Percentiles rank a stretch among this genome's conserved stretches.
These are phyloP conservation scores for Kuschelorhynchus macadamiae DNA, from an alignment of 2,888 invertebrate species.

Conservation along the genomic window DNA sequence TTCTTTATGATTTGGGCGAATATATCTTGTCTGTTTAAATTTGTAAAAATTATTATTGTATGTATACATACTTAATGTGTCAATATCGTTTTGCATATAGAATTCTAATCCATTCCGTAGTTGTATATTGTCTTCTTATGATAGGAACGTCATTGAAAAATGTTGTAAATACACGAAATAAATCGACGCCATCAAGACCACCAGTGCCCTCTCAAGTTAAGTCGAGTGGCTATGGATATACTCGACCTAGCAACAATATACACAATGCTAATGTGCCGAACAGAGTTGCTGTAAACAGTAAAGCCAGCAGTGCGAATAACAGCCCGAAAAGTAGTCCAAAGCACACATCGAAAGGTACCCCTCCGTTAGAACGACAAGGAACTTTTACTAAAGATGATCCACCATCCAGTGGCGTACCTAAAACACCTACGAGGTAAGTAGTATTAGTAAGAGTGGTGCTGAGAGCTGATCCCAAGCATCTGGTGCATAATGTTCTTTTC, in stretches of 20 bases:
- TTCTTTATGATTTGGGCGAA: no score
- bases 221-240: slow-evolving; percentile 57
- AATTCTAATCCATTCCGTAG: no score
- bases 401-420: slow-evolving; percentile 34
- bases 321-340: slow-evolving; percentile 54
- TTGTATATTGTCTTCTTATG: no score
- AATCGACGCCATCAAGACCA: slow-evolving; percentile 28
- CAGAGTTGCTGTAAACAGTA: slow-evolving; percentile 53
- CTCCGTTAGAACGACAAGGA: slow-evolving; percentile 84
- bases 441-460: no score
- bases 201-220: slow-evolving; percentile 47
- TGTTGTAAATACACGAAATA: slow-evolving; percentile 20
- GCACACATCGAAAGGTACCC: slow-evolving; percentile 56
- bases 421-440: slow-evolving; percentile 53
- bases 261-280: no score
- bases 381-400: slow-evolving; percentile 92
- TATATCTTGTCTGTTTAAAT: no score
- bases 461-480: no score
- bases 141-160: slow-evolving; percentile 33
- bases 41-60: no score
- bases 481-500: no score
- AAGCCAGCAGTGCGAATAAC: slow-evolving; percentile 23
- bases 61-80: no score
- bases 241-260: slow-evolving; percentile 38
- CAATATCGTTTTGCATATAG: no score